Conservation (phyloP, 1,140 invertebrate genomes). For the Lordiphosa mommai region DNA sequence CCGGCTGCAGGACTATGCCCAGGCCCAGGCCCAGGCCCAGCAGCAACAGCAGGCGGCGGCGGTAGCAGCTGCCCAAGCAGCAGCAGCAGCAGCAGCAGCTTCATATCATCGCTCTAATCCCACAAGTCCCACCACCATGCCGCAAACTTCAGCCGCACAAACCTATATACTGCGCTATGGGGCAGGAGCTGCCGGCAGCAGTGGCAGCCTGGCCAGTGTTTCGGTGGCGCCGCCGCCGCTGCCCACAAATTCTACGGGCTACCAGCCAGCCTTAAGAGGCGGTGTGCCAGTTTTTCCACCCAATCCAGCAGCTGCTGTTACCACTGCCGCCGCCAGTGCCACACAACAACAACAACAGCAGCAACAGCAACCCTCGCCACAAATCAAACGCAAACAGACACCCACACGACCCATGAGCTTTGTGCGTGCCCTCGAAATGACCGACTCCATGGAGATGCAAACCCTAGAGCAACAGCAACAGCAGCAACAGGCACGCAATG, state of each 20-base stretch:
- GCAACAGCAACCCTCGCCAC: conserved; percentile 82
- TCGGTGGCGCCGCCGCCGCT: conserved; percentile 17
- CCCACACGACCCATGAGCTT: conserved; percentile 92
- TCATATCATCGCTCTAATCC: conserved; percentile 86
- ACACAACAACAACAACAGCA: not conserved
- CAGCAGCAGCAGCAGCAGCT: conserved; percentile 79
- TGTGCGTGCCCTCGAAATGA: conserved; percentile 94
- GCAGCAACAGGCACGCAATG: conserved; percentile 39
- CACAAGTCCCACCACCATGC: conserved; percentile 87
- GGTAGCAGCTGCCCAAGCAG: conserved; percentile 43
- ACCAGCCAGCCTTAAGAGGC: conserved; percentile 83
- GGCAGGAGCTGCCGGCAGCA: conserved; percentile 41
- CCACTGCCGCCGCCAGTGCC: conserved; percentile 19
- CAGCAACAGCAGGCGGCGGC: conserved; percentile 25
- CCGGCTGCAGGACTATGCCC: conserved; percentile 63
- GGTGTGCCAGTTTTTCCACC: conserved; percentile 86
- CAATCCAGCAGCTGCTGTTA: conserved; percentile 44
- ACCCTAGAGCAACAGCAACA: conserved; percentile 71
- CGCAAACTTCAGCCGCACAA: conserved; percentile 58
- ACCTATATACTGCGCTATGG: conserved; percentile 70
- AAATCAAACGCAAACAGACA: conserved; percentile 83
- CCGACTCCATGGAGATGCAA: conserved; percentile 89
- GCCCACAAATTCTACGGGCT: conserved; percentile 66
- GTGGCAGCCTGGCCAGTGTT: conserved; percentile 58
- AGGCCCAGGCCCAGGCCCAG: conserved; percentile 35